Percentiles rank a stretch among this genome's conserved stretches.
Conservation (phyloP, 2,113 vertebrate species). For the Melanerpes formicivorus region DNA sequence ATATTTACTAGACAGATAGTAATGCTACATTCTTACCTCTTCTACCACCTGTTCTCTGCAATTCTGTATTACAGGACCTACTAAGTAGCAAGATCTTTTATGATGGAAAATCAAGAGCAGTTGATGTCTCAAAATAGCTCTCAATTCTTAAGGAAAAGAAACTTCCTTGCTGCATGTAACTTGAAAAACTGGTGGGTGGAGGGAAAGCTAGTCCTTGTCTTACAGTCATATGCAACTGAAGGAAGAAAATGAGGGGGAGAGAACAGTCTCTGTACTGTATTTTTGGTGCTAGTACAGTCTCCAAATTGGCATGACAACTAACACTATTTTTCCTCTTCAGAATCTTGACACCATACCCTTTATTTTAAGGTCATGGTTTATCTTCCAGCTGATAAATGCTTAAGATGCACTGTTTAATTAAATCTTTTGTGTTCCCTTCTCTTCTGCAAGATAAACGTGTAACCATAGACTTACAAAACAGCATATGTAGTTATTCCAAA, state of each 20-base stretch:
- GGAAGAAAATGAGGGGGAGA: neutral
- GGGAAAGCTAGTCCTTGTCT: neutral
- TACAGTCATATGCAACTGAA: neutral
- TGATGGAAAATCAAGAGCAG: neutral
- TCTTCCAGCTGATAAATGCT: slow-evolving; percentile 34
- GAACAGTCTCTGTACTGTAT: neutral
- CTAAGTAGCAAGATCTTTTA: neutral
- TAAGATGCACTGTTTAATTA: slow-evolving; percentile 7
- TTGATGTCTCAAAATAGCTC: neutral
- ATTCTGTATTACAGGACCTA: neutral
- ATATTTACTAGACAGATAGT: neutral
- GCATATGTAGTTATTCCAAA: neutral
- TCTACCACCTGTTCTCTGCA: neutral
- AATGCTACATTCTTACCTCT: neutral
- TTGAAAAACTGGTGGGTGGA: slow-evolving; percentile 27
- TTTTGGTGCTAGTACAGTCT: neutral
- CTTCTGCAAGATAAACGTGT: too few relatives aligned
- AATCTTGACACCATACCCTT: slow-evolving; percentile 27
- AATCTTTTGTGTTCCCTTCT: slow-evolving; percentile 22
- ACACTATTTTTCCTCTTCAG: slow-evolving; percentile 1
- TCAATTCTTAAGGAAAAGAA: neutral
- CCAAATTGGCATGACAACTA: slow-evolving; percentile 33
- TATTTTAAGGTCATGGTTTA: slow-evolving; percentile 16
- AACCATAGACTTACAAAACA: neutral
- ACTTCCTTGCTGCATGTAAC: neutral